A percentile compares a stretch with the other conserved stretches of the same genome.
Evolutionary conservation across 2,888 invertebrate genomes (phyloP).

Genomic region (Dyspetes luteomarginatus): DNA sequence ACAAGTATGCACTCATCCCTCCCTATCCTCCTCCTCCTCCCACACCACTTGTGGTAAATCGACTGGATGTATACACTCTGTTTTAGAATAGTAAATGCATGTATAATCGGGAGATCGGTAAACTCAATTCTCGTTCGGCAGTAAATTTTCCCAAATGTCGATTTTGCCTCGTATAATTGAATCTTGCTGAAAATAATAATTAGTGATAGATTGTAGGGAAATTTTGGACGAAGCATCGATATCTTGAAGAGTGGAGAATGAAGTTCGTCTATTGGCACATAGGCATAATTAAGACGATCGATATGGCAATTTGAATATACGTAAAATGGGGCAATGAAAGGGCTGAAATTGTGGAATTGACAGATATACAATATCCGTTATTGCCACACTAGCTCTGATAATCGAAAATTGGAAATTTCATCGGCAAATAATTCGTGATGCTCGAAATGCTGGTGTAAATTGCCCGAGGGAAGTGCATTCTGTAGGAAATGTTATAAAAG

Average conservation of each 20-base stretch:
- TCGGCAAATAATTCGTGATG: slow-evolving; percentile 27
- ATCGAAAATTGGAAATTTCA: slow-evolving; percentile 27
- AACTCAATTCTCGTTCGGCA: slow-evolving; percentile 10
- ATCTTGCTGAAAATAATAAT: background rate
- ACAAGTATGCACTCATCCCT: slow-evolving; percentile 25
- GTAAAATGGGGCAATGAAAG: background rate
- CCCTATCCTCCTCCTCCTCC: background rate
- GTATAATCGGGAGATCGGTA: slow-evolving; percentile 1
- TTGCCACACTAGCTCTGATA: background rate
- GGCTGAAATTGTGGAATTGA: background rate
- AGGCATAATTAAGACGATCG: background rate
- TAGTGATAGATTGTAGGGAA: background rate
- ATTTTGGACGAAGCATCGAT: background rate
- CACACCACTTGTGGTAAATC: slow-evolving; percentile 1
- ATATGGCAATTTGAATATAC: background rate
- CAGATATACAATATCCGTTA: background rate
- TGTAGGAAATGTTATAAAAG: background rate
- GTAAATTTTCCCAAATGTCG: slow-evolving; percentile 5
- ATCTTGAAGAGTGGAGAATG: background rate
- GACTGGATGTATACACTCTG: background rate
- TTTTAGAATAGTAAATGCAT: slow-evolving; percentile 19
- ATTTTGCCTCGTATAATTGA: background rate
- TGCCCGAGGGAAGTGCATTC: background rate
- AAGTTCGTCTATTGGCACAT: background rate
- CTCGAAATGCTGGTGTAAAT: slow-evolving; percentile 23